These are phyloP conservation scores for Chirona hameri DNA, from an alignment of 2,888 invertebrate genomes.

Conservation along the genomic window DNA sequence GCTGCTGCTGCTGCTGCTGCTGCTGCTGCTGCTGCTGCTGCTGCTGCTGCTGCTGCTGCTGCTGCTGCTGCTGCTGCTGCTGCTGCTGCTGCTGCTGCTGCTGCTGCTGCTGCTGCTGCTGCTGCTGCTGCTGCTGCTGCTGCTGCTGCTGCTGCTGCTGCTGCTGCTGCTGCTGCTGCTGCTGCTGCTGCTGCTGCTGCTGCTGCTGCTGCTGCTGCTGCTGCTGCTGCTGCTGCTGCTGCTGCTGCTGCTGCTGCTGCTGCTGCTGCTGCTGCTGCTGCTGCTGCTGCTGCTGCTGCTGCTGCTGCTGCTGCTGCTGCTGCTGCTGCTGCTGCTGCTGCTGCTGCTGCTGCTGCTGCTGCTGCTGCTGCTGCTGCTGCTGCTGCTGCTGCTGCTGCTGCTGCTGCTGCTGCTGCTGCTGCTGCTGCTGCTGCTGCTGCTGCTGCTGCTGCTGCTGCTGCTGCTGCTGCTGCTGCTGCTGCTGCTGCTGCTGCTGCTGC, in stretches of 20 bases:
- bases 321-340: neutral
- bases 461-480: neutral
- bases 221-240: neutral
- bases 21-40: neutral
- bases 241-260: neutral
- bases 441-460: neutral
- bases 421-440: conserved; percentile 1
- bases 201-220: conserved; percentile 8
- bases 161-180: neutral
- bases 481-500: conserved; percentile 14
- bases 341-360: conserved; percentile 13
- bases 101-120: neutral
- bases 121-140: conserved; percentile 14
- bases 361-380: neutral
- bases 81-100: neutral
- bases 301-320: neutral
- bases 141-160: neutral
- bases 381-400: neutral
- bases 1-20: neutral
- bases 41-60: neutral
- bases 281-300: conserved; percentile 1
- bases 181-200: neutral
- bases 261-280: conserved; percentile 4
- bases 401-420: neutral
- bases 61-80: conserved; percentile 1